Conservation (phyloP, 2,113 vertebrate genomes). For the Apaloderma vittatum region DNA sequence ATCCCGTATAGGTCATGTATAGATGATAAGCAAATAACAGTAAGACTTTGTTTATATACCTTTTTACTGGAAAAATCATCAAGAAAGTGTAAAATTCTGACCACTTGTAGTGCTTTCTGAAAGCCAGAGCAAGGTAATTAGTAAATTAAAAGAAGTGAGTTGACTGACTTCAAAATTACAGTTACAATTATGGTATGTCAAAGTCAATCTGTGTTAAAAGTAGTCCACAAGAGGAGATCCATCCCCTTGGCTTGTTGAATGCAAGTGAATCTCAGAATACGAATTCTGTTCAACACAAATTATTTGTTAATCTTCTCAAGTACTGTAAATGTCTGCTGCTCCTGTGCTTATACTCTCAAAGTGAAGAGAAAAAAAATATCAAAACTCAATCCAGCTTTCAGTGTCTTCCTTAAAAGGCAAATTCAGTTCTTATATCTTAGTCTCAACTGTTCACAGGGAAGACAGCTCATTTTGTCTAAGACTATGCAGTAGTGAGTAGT, state of each 20-base stretch:
- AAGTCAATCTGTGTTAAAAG: neutral
- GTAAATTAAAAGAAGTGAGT: neutral
- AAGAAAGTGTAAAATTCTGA: slow-evolving; percentile 3
- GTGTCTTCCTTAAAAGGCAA: neutral
- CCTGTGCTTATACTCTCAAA: neutral
- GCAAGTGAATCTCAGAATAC: neutral
- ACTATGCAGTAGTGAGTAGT: neutral
- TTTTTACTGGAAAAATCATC: slow-evolving; percentile 25
- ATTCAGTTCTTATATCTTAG: neutral
- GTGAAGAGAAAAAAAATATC: neutral
- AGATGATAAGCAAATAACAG: neutral
- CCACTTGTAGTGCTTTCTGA: neutral
- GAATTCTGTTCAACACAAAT: neutral
- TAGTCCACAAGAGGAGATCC: neutral
- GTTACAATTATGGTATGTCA: neutral
- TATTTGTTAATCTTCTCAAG: neutral
- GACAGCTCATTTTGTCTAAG: neutral
- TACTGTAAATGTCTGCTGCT: neutral
- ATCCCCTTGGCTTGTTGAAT: neutral
- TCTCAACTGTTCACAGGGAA: neutral
- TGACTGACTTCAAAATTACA: slow-evolving; percentile 41
- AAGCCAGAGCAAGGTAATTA: neutral
- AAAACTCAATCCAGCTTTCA: neutral
- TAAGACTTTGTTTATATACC: neutral
- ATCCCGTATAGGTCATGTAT: neutral